Evolutionary conservation across 2,888 invertebrate genomes (phyloP), one percentile per base, ranked within the genome.

Genomic region (Notodromas monacha): DNA sequence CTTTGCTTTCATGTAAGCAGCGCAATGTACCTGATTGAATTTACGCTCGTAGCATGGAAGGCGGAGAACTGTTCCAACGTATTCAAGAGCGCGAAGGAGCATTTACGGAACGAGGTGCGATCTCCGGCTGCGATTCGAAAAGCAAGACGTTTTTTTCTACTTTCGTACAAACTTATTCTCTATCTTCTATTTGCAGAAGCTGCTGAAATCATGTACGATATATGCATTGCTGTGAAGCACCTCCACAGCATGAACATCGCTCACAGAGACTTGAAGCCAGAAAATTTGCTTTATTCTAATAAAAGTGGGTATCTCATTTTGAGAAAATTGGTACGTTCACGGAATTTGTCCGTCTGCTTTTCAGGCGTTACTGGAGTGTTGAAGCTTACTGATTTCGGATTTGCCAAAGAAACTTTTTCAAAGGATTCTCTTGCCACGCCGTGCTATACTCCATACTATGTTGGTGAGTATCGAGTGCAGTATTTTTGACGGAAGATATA

Each of bases 391-490:
- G 96, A 99, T 55, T 99, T 99, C 51, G 96, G 96, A 5, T 96
- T 99, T 55, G 92, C 96, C 10, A 96, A 96, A 49, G 81, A 84
- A 51, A 79, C 77, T 0, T 58, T 61, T 16, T 59, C 65, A 12
- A 69, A 70, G 31, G 76, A 81, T 41, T 74, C 79, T 0, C 51
- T 96, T 33, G 79, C 86, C 49, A 96, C 96, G 0, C 92, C 96
- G 0, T 96, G 96, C 46, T 96, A 92, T 44, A 96, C 96, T 6
- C 96, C 96, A 0, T 92, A 96, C 48, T 96, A 96, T 55, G 92
- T 89, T 42, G 84, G 69, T 68, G 48, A 52, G 63, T 49, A 34
- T 3, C 27, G n/a, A n/a, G n/a, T n/a, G 3, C 10, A 3, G 10
- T 3, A 12, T 31, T 11, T 31, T 33, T 34, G 21, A 21, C 8